phyloP scores from a whole-genome alignment of 2,888 invertebrate genomes.

The Tenthredo amoena region DNA sequence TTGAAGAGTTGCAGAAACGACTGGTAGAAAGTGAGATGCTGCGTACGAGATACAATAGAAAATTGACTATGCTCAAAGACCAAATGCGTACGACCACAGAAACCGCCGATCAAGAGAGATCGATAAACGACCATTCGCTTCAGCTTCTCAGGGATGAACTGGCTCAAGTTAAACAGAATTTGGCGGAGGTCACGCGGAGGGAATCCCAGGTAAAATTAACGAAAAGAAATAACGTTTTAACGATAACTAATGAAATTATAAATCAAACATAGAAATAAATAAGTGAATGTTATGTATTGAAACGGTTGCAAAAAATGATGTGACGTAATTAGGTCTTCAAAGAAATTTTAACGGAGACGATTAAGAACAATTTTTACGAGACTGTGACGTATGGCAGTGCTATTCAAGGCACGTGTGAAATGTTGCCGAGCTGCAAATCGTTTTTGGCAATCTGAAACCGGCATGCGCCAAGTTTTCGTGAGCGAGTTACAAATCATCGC shows the following conservation, averaged over 20 bases:
- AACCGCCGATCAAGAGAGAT: conserved; percentile 85
- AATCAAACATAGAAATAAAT: background rate
- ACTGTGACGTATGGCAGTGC: conserved; percentile 56
- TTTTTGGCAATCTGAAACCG: conserved; percentile 30
- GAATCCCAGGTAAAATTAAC: conserved; percentile 82
- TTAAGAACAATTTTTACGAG: background rate
- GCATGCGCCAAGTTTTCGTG: conserved; percentile 38
- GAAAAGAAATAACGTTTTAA: background rate
- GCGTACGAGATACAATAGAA: conserved; percentile 86
- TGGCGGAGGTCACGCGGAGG: conserved; percentile 85
- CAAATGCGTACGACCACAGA: conserved; percentile 85
- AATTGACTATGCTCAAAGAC: conserved; percentile 86
- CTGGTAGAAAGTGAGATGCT: conserved; percentile 90
- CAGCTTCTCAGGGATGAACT: conserved; percentile 88
- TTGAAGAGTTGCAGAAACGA: conserved; percentile 90
- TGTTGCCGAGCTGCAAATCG: background rate
- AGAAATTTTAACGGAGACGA: background rate
- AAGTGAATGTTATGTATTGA: background rate
- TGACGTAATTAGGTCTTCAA: background rate
- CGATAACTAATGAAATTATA: background rate
- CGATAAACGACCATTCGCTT: conserved; percentile 85
- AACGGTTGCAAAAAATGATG: background rate
- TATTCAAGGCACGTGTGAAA: conserved; percentile 30
- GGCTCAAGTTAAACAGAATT: conserved; percentile 85
- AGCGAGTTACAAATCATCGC: conserved; percentile 20